These are phyloP conservation scores for Palythoa heliodiscus DNA, from an alignment of 92 coral and sea anemone species.

Conservation along the genomic window DNA sequence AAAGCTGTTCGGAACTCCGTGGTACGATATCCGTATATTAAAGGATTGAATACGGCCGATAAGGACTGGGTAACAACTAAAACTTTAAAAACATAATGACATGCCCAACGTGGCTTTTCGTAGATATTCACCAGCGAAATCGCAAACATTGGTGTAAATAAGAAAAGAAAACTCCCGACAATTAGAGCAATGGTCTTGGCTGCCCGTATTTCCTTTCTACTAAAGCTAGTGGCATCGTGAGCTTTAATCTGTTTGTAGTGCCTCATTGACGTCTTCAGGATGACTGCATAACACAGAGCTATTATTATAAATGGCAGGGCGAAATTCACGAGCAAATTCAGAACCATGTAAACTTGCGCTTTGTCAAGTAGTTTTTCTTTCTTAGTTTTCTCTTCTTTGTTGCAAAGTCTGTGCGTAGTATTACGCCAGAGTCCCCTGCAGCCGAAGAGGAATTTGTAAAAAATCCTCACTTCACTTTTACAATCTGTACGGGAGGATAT, in stretches of 20 bases:
- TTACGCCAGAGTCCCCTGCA: neutral
- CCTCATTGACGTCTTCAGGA: neutral
- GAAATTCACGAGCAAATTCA: neutral
- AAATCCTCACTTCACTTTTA: neutral
- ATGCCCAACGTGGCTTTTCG: neutral
- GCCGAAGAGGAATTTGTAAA: neutral
- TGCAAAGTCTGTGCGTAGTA: neutral
- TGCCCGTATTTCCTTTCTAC: constrained; percentile 8
- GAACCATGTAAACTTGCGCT: neutral
- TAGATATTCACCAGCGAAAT: neutral
- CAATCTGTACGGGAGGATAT: too few relatives aligned
- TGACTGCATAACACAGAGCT: neutral
- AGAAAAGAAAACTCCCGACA: constrained; percentile 6
- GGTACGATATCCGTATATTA: constrained; percentile 6
- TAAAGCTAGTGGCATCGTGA: neutral
- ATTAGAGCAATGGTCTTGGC: constrained; percentile 9
- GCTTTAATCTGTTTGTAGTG: constrained; percentile 11
- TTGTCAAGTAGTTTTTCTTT: neutral
- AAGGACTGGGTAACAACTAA: neutral
- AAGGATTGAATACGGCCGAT: constrained; percentile 20
- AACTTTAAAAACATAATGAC: neutral
- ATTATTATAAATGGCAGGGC: constrained; percentile 17
- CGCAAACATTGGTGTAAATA: constrained; percentile 11
- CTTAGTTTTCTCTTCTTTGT: neutral
- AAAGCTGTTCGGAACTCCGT: neutral